Conservation (phyloP, 2,113 vertebrate species). For the Azemiops feae region DNA sequence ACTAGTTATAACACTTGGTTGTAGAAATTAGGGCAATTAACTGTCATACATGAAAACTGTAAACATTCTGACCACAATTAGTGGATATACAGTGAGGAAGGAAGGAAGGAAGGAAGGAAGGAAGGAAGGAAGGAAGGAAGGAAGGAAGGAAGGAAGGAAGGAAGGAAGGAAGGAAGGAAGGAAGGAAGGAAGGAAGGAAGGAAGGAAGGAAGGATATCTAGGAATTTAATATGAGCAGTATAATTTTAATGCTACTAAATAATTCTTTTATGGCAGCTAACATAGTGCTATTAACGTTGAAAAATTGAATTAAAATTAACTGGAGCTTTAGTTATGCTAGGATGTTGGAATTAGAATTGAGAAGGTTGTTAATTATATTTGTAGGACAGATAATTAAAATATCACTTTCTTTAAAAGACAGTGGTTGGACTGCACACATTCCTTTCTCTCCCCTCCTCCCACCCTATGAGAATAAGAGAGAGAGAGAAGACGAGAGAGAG, state of each 20-base stretch:
- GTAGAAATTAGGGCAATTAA: too few relatives aligned
- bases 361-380: slow-evolving; percentile 63
- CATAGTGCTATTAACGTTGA: slow-evolving; percentile 56
- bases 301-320: slow-evolving; percentile 64
- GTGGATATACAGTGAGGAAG: neutral
- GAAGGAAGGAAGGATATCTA: neutral
- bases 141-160: too few relatives aligned
- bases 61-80: neutral
- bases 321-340: slow-evolving; percentile 57
- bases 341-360: slow-evolving; percentile 49
- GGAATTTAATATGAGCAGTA: slow-evolving; percentile 54
- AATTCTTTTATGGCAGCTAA: slow-evolving; percentile 60
- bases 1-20: neutral
- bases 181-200: neutral
- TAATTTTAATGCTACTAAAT: slow-evolving; percentile 69
- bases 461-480: neutral
- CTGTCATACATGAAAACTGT: neutral
- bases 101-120: neutral
- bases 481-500: too few relatives aligned
- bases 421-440: slow-evolving; percentile 26
- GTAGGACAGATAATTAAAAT: slow-evolving; percentile 60
- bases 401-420: slow-evolving; percentile 48
- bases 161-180: too few relatives aligned
- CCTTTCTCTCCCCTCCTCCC: neutral
- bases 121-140: too few relatives aligned